A percentile compares a stretch with the other conserved stretches of the same genome.
phyloP scores from a whole-genome alignment of 1,140 invertebrate species.

The Neelides sp. region DNA sequence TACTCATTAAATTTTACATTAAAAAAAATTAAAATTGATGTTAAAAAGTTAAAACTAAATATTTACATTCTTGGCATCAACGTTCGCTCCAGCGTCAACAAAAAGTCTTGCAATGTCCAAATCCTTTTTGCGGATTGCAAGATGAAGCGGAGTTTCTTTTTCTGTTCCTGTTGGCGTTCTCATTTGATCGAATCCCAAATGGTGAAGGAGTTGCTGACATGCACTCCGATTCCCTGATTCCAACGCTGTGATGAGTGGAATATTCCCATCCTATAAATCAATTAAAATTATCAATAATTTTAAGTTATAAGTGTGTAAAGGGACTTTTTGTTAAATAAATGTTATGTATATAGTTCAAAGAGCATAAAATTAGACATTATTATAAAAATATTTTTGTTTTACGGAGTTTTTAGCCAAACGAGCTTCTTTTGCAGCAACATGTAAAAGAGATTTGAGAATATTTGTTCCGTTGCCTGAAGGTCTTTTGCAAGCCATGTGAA shows the following conservation, averaged over 20 bases:
- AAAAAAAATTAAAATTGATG: too few species aligned
- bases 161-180: constrained; percentile 53
- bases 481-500: constrained; percentile 79
- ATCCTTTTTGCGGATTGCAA: constrained; percentile 74
- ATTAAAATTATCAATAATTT: too few species aligned
- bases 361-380: constrained; percentile 35
- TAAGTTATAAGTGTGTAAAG: too few species aligned
- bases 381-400: constrained; percentile 37
- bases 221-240: constrained; percentile 86
- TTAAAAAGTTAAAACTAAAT: too few species aligned
- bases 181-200: constrained; percentile 59
- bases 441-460: constrained; percentile 67
- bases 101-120: constrained; percentile 82
- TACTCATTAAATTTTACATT: too few species aligned
- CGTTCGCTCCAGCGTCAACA: constrained; percentile 77
- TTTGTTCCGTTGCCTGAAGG: constrained; percentile 79
- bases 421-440: constrained; percentile 74
- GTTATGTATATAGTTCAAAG: too few species aligned
- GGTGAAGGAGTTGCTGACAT: constrained; percentile 70
- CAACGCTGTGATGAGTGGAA: constrained; percentile 81
- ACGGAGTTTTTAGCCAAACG: constrained; percentile 71
- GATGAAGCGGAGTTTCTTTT: constrained; percentile 72
- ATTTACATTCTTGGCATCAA: constrained; percentile 77
- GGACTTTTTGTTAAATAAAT: too few species aligned
- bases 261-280: constrained; percentile 91